phyloP scores from a whole-genome alignment of 2,797 vertebrate genomes.

The Bovichtus diacanthus region DNA sequence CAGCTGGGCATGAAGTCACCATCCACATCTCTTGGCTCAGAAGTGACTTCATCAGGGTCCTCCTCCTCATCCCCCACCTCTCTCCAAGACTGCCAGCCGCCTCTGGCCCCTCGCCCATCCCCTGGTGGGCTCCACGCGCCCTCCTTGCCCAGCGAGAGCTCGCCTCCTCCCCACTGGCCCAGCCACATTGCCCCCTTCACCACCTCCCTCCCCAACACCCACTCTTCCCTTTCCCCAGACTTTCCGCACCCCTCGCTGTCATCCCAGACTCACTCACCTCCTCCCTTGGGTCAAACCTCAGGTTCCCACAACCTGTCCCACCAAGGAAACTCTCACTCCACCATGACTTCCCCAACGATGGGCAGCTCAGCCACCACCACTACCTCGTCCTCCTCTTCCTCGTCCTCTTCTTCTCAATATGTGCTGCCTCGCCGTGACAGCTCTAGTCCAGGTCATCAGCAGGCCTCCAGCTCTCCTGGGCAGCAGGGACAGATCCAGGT shows the following conservation, averaged over 20 bases:
- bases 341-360: constrained; percentile 85
- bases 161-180: constrained; percentile 87
- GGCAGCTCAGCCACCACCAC: constrained; percentile 85
- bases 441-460: constrained; percentile 86
- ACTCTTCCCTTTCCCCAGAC: constrained; percentile 88
- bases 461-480: constrained; percentile 74
- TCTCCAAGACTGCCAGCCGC: constrained; percentile 86
- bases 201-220: constrained; percentile 86
- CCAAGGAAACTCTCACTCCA: constrained; percentile 80
- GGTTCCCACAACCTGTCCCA: constrained; percentile 67
- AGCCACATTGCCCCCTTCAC: constrained; percentile 82
- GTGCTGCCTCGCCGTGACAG: constrained; percentile 81
- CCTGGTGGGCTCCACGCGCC: constrained; percentile 87
- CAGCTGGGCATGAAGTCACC: constrained; percentile 86
- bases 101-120: constrained; percentile 87
- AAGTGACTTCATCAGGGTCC: constrained; percentile 85
- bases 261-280: constrained; percentile 84
- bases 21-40: constrained; percentile 85
- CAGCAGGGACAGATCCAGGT: constrained; percentile 79
- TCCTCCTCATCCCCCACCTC: constrained; percentile 85
- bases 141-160: constrained; percentile 86
- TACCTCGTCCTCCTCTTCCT: constrained; percentile 81
- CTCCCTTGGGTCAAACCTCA: constrained; percentile 78
- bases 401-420: constrained; percentile 76
- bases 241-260: constrained; percentile 88